Base-by-base conservation (phyloP, 2,797 vertebrate species). In the Malurus leucopterus region DNA sequence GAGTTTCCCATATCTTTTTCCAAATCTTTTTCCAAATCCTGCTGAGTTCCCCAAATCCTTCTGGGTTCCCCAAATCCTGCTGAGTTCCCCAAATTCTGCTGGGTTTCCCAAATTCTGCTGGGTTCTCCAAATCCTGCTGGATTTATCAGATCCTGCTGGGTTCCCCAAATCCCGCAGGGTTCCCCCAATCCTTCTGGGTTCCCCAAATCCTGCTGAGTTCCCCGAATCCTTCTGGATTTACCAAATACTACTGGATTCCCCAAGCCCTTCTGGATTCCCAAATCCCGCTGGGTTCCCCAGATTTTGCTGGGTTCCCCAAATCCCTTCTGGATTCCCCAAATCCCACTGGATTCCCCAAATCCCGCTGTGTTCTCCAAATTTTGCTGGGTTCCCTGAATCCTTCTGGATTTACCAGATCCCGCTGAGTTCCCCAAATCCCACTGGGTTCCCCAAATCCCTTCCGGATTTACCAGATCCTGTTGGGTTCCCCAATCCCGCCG, bases 181-280 rank as follows among this genome's bases (percentile, higher is more conserved):
- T 32, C 27, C 2, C 22, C 2, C 0, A 32, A 3, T 32, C 16
- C 11, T 18, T 2, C 1, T 23, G 15, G 7, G 2, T 2, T 27
- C 23, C 0, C 21, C 0, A 1, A 4, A 4, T 21, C 34, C 4
- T 21, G 3, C 0, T n/a, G 20, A 3, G 3, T 4, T 22, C 27
- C 0, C 14, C 0, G 0, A 2, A 6, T 40, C 13, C 8, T 38
- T 2, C 0, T 36, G 19, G 2, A 6, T 6, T 27, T 32, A 1
- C 23, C 1, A 0, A 15, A 5, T 34, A 24, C 19, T 44, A 8
- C 0, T 18, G 41, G 1, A 2, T 6, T 50, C 23, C 0, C 14
- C 4, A 5, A 11, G 2, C 32, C 29, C 11, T 32, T 3, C 0
- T 23, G 15, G 19, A n/a, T n/a, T n/a, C 0, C 7, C 1, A 2